Percentiles rank a stretch among this genome's conserved stretches.
phyloP scores from a whole-genome alignment of 2,888 invertebrate genomes.

The Flabesymbios commensalis region DNA sequence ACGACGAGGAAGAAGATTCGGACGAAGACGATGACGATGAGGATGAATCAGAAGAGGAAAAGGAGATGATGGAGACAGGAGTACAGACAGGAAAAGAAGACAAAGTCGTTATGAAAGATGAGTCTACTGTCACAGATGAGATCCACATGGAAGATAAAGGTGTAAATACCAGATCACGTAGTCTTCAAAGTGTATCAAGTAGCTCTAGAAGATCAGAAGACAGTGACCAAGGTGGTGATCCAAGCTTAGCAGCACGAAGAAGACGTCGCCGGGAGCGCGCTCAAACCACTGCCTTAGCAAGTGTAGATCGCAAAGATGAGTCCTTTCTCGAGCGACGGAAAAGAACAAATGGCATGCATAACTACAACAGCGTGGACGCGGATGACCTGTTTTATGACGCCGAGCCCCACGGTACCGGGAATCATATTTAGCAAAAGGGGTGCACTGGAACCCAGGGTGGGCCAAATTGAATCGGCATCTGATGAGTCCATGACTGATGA shows the following conservation, averaged over 20 bases:
- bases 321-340: slow-evolving; percentile 13
- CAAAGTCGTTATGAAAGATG: too few species aligned
- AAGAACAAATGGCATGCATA: slow-evolving; percentile 3
- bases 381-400: slow-evolving; percentile 21
- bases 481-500: too few species aligned
- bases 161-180: slow-evolving; percentile 43
- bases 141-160: slow-evolving; percentile 50
- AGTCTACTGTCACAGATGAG: slow-evolving; percentile 28
- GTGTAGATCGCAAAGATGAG: neutral
- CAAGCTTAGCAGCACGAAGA: slow-evolving; percentile 26
- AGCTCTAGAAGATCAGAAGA: neutral
- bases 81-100: slow-evolving; percentile 27
- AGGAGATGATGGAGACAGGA: slow-evolving; percentile 10
- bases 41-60: slow-evolving; percentile 5
- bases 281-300: slow-evolving; percentile 15
- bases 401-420: slow-evolving; percentile 14
- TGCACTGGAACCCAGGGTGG: neutral
- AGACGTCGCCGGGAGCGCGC: slow-evolving; percentile 29
- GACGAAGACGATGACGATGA: slow-evolving; percentile 19
- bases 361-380: slow-evolving; percentile 21
- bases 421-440: slow-evolving; percentile 18
- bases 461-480: too few species aligned
- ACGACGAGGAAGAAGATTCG: slow-evolving; percentile 32
- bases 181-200: slow-evolving; percentile 24
- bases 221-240: slow-evolving; percentile 10